phyloP scores from a whole-genome alignment of 2,113 vertebrate species.

The Petroica traversi region DNA sequence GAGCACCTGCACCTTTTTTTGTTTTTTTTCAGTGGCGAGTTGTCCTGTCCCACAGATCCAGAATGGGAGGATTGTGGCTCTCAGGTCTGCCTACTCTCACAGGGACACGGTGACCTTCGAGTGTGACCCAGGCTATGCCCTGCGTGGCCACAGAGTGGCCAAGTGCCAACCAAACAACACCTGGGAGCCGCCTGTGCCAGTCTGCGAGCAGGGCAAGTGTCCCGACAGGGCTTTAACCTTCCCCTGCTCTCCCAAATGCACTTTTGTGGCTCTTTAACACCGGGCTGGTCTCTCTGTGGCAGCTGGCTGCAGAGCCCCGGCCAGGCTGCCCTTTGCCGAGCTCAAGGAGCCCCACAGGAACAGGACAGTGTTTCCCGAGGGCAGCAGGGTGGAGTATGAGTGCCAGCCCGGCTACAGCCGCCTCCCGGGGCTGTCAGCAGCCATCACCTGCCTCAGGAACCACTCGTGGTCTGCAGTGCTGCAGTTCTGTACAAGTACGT shows the following conservation, averaged over 20 bases:
- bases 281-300: not conserved
- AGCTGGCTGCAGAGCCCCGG: not conserved
- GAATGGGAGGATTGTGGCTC: constrained; percentile 36
- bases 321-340: not conserved
- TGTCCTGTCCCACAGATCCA: constrained; percentile 37
- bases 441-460: not conserved
- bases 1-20: not conserved
- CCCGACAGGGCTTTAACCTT: rapidly evolving
- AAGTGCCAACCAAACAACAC: constrained; percentile 35
- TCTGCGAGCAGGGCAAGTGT: constrained; percentile 61
- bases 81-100: not conserved
- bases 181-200: constrained; percentile 56
- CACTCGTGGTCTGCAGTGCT: not conserved
- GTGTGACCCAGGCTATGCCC: constrained; percentile 52
- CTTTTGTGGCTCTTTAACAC: not conserved
- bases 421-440: rapidly evolving
- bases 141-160: constrained; percentile 6
- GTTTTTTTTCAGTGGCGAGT: not conserved
- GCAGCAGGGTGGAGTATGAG: not conserved
- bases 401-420: not conserved
- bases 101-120: constrained; percentile 37
- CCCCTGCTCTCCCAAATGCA: not conserved
- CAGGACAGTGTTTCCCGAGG: not conserved
- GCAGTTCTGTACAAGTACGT: constrained; percentile 29
- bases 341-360: not conserved